Evolutionary conservation across 2,888 invertebrate genomes (phyloP).

Genomic region (Pyrgus malvae): DNA sequence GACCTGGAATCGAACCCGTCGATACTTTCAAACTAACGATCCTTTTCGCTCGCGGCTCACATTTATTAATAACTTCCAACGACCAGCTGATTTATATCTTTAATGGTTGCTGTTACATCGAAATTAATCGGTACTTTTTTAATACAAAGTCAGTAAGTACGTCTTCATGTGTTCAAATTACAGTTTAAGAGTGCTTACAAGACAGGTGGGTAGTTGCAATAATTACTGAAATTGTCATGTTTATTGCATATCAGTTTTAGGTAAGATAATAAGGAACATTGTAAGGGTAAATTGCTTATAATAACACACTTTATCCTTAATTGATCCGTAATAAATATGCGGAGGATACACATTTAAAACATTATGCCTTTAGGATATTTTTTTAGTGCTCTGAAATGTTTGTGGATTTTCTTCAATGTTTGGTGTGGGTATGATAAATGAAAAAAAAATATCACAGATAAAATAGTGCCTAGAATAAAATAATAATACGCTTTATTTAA

Average conservation of each 20-base stretch:
- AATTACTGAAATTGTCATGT: conserved; percentile 6
- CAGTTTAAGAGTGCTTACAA: not conserved
- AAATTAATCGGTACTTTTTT: conserved; percentile 18
- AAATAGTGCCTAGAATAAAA: too few species aligned
- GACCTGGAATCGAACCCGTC: conserved; percentile 57
- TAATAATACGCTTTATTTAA: too few species aligned
- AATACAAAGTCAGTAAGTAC: not conserved
- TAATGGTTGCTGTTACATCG: conserved; percentile 24
- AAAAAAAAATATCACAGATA: too few species aligned
- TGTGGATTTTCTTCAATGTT: too few species aligned
- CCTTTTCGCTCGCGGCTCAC: conserved; percentile 54
- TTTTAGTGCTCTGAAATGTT: too few species aligned
- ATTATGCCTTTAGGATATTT: too few species aligned
- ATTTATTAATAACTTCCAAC: conserved; percentile 62
- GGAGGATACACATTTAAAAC: too few species aligned
- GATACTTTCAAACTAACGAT: conserved; percentile 58
- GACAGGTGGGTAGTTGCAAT: conserved; percentile 11
- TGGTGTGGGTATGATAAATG: too few species aligned
- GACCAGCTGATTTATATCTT: conserved; percentile 59
- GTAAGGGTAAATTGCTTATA: not conserved
- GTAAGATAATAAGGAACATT: not conserved
- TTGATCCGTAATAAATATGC: too few species aligned
- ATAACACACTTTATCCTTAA: not conserved
- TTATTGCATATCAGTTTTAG: not conserved
- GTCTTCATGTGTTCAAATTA: conserved; percentile 3